Conservation (phyloP, 2,888 invertebrate species). For the Trisateles emortualis region DNA sequence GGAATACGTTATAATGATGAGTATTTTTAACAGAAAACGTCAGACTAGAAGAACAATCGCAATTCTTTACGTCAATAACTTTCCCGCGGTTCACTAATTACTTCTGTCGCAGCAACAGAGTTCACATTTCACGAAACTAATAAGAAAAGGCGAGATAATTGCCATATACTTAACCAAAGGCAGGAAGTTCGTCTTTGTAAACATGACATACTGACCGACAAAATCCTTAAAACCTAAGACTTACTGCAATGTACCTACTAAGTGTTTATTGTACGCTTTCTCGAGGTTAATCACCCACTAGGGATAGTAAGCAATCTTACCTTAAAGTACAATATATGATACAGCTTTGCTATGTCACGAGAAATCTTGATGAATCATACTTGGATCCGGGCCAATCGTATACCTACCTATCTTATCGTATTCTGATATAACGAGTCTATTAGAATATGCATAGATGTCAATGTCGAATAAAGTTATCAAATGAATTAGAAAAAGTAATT, state of each 20-base stretch:
- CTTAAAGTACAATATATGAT: slow-evolving; percentile 14
- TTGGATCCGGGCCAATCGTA: slow-evolving; percentile 31
- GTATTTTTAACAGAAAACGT: slow-evolving; percentile 29
- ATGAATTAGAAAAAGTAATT: slow-evolving; percentile 19
- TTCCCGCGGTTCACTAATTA: slow-evolving; percentile 64
- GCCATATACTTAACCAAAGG: slow-evolving; percentile 46
- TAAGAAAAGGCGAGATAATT: slow-evolving; percentile 60
- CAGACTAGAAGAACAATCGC: slow-evolving; percentile 54
- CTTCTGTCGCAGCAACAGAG: slow-evolving; percentile 28
- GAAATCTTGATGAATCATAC: slow-evolving; percentile 39
- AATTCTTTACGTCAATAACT: slow-evolving; percentile 58
- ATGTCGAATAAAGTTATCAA: slow-evolving; percentile 11
- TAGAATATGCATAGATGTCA: slow-evolving; percentile 27
- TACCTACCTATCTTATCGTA: slow-evolving; percentile 13
- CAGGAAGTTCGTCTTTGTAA: slow-evolving; percentile 49
- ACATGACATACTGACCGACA: slow-evolving; percentile 74
- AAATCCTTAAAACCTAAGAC: slow-evolving; percentile 65
- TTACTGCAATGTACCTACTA: slow-evolving; percentile 65
- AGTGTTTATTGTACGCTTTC: slow-evolving; percentile 63
- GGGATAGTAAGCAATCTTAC: slow-evolving; percentile 37
- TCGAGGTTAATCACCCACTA: slow-evolving; percentile 63
- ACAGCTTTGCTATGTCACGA: slow-evolving; percentile 19
- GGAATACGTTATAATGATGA: slow-evolving; percentile 19
- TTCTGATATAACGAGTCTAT: slow-evolving; percentile 24
- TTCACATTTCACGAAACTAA: slow-evolving; percentile 41